Conservation (phyloP, 2,797 vertebrate species). For the Numenius phaeopus region DNA sequence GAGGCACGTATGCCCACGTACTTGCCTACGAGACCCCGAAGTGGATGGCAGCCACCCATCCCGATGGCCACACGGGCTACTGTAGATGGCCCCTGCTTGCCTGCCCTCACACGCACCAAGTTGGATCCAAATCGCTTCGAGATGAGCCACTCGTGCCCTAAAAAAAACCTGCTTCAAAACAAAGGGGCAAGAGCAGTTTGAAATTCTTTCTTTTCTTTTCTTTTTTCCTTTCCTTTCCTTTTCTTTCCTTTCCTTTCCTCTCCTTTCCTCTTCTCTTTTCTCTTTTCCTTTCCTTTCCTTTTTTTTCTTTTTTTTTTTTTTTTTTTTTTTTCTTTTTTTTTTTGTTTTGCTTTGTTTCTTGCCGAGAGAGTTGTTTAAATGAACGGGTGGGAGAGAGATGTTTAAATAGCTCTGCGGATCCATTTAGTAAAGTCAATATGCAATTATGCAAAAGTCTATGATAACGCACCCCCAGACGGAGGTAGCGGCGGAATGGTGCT, state of each 20-base stretch:
- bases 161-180: accelerated
- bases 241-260: background rate
- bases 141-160: background rate
- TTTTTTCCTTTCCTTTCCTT: no score
- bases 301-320: no score
- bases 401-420: constrained; percentile 29
- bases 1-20: accelerated
- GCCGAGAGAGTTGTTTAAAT: background rate
- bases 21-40: background rate
- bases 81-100: background rate
- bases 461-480: background rate
- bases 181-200: background rate
- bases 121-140: background rate
- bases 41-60: background rate
- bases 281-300: background rate
- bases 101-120: background rate
- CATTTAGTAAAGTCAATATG: constrained; percentile 61
- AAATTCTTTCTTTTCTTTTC: background rate
- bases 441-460: constrained; percentile 43
- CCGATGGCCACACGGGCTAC: accelerated
- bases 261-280: no score
- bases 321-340: background rate
- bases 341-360: background rate
- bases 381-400: background rate
- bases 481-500: background rate